A percentile compares a stretch with the other conserved stretches of the same genome.
Evolutionary conservation across 1,140 invertebrate genomes (phyloP).

Genomic region (Drosophila erecta): DNA sequence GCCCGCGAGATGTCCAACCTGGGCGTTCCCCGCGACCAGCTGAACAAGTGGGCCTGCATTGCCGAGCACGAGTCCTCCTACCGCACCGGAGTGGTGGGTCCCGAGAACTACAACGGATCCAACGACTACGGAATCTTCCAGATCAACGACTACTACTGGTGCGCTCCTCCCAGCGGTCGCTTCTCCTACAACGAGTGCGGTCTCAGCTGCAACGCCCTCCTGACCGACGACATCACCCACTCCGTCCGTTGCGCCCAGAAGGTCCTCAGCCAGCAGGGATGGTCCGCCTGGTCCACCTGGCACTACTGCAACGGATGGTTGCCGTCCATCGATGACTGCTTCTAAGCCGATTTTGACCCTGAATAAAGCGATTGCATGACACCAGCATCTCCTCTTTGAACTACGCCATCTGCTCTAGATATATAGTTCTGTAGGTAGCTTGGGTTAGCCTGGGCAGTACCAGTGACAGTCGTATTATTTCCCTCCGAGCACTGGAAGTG

Average conservation of each 20-base stretch:
- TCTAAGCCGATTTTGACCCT: conserved; percentile 34
- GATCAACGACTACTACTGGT: conserved; percentile 80
- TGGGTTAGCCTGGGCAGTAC: background rate
- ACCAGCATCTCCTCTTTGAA: background rate
- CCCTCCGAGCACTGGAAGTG: too few species aligned
- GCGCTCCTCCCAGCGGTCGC: conserved; percentile 57
- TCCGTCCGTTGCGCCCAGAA: conserved; percentile 72
- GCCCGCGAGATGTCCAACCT: conserved; percentile 71
- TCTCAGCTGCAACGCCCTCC: conserved; percentile 55
- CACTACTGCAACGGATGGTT: conserved; percentile 60
- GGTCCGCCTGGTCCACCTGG: conserved; percentile 75
- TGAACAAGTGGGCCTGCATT: conserved; percentile 62
- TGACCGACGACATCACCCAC: conserved; percentile 64
- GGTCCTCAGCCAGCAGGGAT: conserved; percentile 67
- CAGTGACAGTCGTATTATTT: too few species aligned
- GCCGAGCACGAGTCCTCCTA: conserved; percentile 65
- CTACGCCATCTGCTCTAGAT: background rate
- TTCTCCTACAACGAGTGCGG: conserved; percentile 66
- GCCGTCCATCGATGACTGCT: conserved; percentile 67
- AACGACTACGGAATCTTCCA: conserved; percentile 80
- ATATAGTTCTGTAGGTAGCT: background rate
- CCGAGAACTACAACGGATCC: conserved; percentile 67
- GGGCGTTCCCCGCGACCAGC: conserved; percentile 66
- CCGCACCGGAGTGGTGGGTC: conserved; percentile 50
- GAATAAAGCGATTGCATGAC: conserved; percentile 9